These are phyloP conservation scores for Drosophila simulans DNA, from an alignment of 1,140 invertebrate genomes.

Conservation along the genomic window DNA sequence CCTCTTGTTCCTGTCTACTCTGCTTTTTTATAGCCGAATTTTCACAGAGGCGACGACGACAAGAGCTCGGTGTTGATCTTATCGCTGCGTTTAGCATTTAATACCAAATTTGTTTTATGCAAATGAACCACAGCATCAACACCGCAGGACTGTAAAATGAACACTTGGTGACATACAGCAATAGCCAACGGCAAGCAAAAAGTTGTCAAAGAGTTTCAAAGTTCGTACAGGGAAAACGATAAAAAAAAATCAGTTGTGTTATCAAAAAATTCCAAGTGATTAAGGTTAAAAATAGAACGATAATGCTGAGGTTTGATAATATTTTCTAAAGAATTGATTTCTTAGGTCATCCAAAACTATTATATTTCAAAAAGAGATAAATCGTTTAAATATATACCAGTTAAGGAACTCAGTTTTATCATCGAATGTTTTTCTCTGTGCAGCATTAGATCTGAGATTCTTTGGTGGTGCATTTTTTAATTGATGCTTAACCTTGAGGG, in stretches of 20 bases:
- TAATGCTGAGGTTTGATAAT: too few species aligned
- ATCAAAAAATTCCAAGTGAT: too few species aligned
- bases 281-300: too few species aligned
- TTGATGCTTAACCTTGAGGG: slow-evolving; percentile 79
- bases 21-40: slow-evolving; percentile 56
- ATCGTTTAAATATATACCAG: too few species aligned
- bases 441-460: slow-evolving; percentile 70
- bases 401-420: too few species aligned
- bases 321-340: too few species aligned
- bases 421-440: neutral
- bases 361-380: too few species aligned
- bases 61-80: slow-evolving; percentile 62
- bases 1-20: slow-evolving; percentile 35
- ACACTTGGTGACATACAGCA: slow-evolving; percentile 51
- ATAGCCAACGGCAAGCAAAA: slow-evolving; percentile 49
- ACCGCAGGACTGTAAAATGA: slow-evolving; percentile 25
- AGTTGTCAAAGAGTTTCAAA: slow-evolving; percentile 23
- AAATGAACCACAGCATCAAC: slow-evolving; percentile 68
- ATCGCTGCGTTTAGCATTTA: slow-evolving; percentile 75
- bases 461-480: slow-evolving; percentile 60
- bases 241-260: neutral
- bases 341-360: too few species aligned
- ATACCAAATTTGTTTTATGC: slow-evolving; percentile 84
- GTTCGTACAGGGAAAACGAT: slow-evolving; percentile 18
- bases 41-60: slow-evolving; percentile 53